Evolutionary conservation across 2,888 invertebrate species (phyloP), one percentile per base, ranked within the genome.

Genomic region (Tenodera sinensis): DNA sequence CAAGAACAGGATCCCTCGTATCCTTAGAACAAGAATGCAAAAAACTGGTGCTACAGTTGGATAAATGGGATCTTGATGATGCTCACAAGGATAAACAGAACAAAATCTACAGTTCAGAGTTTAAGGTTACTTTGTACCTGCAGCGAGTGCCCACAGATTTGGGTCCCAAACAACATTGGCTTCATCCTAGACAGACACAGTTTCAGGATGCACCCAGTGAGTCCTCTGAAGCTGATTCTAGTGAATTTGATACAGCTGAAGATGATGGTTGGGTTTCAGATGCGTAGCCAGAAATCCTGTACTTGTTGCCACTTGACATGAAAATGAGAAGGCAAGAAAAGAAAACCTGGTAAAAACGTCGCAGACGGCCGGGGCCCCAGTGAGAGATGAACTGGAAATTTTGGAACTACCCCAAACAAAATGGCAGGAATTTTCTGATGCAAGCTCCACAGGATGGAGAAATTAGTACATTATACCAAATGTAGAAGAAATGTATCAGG

Each of bases 71-170:
- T 93, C 94, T 99, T 92, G 99, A 99, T 93, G 97, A 97, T 94
- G 97, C 98, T 92, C 98, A 98, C 94, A 99, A 99, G 94, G 98
- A 98, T 94, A 98, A 97, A 93, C 96, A 97, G 93, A 96, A 98
- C 93, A 98, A 97, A 95, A 94, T 96, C 91, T 98, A 97, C 94
- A 96, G 96, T 93, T 95, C 96, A 90, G 96, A 98, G 25, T 71
- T 71, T 71, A 93, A 96, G 96, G 95, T 96, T 93, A 95, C 95
- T 93, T 93, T 96, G 91, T 94, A 95, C 91, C 94, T 96, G 91
- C 95, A 95, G 92, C 94, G 94, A 93, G 94, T 95, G 93, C 95
- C 95, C 88, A 93, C 93, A 28, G 87, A 89, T 14, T 88, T 87
- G 84, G 90, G 88, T 28, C 54, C 82, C 12, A 90, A 91, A 92